Conservation (phyloP, 2,113 vertebrate genomes). For the Cephalopterus ornatus region DNA sequence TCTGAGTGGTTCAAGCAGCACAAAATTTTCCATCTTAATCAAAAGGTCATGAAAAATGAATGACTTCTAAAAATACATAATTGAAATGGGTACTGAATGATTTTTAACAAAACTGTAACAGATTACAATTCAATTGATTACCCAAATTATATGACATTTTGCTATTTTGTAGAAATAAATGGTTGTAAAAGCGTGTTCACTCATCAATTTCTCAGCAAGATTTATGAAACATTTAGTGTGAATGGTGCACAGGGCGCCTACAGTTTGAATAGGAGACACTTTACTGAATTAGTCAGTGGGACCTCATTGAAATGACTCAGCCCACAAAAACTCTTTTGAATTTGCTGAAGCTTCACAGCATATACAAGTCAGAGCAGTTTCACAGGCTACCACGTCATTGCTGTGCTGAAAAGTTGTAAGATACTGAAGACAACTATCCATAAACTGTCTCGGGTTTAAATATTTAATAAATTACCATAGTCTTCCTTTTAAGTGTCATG, state of each 20-base stretch:
- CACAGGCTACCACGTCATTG: not conserved
- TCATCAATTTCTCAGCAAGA: not conserved
- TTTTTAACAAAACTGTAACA: not conserved
- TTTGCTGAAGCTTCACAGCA: not conserved
- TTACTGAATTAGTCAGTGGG: not conserved
- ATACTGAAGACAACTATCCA: not conserved
- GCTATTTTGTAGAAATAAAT: not conserved
- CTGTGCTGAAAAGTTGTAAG: not conserved
- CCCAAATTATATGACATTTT: not conserved
- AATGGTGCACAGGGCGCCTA: not conserved
- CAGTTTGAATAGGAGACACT: not conserved
- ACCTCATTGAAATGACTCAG: not conserved
- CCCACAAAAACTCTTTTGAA: not conserved
- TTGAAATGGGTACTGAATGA: not conserved
- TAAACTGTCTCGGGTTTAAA: not conserved
- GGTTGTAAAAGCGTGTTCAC: not conserved
- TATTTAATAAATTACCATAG: not conserved
- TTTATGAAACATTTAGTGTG: not conserved
- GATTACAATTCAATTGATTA: not conserved
- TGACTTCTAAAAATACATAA: not conserved
- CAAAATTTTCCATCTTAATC: not conserved
- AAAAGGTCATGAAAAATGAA: conserved; percentile 20
- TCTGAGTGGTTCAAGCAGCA: not conserved
- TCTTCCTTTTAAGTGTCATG: not conserved
- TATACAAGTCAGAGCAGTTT: not conserved